phyloP scores from a whole-genome alignment of 2,888 invertebrate species.

The Pammene fasciana region DNA sequence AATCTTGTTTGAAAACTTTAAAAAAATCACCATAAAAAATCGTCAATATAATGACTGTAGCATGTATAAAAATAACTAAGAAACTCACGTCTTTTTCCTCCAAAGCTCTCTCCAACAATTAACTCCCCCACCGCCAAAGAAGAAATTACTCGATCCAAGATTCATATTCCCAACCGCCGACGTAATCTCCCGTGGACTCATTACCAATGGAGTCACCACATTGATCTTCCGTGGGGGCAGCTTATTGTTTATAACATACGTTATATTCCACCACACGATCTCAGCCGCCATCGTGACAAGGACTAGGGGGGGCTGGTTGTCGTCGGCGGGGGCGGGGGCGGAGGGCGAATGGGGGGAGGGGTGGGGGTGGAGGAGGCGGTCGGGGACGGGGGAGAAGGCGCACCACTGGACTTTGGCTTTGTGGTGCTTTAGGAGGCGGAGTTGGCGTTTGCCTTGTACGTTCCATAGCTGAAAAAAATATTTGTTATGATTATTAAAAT shows the following conservation, averaged over 20 bases:
- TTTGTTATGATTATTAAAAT: neutral
- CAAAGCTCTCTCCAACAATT: constrained; percentile 74
- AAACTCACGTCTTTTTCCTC: constrained; percentile 73
- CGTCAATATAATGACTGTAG: neutral
- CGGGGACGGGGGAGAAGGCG: constrained; percentile 79
- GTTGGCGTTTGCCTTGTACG: constrained; percentile 66
- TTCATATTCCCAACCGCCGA: constrained; percentile 45
- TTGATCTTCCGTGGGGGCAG: constrained; percentile 57
- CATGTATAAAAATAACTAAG: neutral
- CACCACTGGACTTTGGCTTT: constrained; percentile 79
- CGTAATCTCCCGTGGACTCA: constrained; percentile 57
- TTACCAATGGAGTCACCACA: constrained; percentile 64
- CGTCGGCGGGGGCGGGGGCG: constrained; percentile 48
- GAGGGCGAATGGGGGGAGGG: constrained; percentile 41
- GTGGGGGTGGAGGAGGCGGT: constrained; percentile 59
- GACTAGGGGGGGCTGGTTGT: constrained; percentile 72
- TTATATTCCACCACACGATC: constrained; percentile 84
- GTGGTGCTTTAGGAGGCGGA: constrained; percentile 77
- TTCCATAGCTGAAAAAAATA: constrained; percentile 75
- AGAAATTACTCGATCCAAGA: constrained; percentile 55
- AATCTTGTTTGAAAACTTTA: too few species aligned
- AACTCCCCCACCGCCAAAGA: constrained; percentile 60
- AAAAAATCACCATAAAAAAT: too few species aligned
- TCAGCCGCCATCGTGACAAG: constrained; percentile 83
- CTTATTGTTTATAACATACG: constrained; percentile 60